Evolutionary conservation across 1,140 invertebrate genomes (phyloP).

Genomic region (Aphelinus certus): DNA sequence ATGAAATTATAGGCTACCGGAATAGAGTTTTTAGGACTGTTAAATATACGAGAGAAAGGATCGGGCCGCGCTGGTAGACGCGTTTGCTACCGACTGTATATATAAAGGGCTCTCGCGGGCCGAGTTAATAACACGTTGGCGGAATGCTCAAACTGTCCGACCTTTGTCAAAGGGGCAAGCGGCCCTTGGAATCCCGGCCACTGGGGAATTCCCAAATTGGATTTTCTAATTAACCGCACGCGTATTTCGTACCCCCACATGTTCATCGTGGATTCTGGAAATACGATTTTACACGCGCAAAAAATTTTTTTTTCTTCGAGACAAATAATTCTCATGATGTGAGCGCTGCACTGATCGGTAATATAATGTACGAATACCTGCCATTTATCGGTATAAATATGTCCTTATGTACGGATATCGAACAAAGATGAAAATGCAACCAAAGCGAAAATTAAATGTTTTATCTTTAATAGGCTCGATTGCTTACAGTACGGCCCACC

Average conservation of each 20-base stretch:
- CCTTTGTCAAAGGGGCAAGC: slow-evolving; percentile 10
- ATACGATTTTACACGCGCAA: slow-evolving; percentile 15
- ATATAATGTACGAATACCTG: too few relatives aligned
- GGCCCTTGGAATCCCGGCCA: background rate
- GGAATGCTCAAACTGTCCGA: slow-evolving; percentile 19
- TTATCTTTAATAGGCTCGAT: too few relatives aligned
- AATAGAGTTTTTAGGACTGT: too few relatives aligned
- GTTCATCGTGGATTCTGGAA: too few relatives aligned
- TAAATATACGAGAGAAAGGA: background rate
- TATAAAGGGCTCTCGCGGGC: background rate
- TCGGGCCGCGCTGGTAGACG: background rate
- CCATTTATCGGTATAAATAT: too few relatives aligned
- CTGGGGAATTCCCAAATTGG: slow-evolving; percentile 31
- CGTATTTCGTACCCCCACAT: too few relatives aligned
- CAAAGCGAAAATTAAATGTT: too few relatives aligned
- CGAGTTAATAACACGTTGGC: background rate
- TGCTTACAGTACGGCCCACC: too few relatives aligned
- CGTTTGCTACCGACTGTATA: background rate
- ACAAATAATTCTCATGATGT: background rate
- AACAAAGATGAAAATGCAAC: too few relatives aligned
- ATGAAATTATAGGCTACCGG: too few relatives aligned
- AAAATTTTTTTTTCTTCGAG: slow-evolving; percentile 39
- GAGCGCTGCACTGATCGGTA: too few relatives aligned
- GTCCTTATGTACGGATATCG: too few relatives aligned
- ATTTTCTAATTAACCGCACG: slow-evolving; percentile 48